Evolutionary conservation across 2,113 vertebrate species (phyloP).

Genomic region (Siniperca knerii): DNA sequence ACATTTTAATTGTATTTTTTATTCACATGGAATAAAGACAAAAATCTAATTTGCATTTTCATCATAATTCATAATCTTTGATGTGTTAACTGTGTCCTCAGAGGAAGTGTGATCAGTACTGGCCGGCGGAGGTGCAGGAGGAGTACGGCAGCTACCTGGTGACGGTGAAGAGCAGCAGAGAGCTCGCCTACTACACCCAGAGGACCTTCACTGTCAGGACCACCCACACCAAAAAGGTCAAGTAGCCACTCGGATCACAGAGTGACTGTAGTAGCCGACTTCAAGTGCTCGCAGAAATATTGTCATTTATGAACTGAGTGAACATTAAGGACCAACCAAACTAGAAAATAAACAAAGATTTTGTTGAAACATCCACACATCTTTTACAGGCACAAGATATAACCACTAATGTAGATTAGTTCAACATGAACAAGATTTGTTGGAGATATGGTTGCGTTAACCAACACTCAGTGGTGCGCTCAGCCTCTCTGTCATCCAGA

Average conservation of each 20-base stretch:
- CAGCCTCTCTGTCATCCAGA: no score
- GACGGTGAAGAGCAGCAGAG: constrained; percentile 88
- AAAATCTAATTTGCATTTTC: background rate
- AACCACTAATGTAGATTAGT: background rate
- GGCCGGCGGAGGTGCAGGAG: constrained; percentile 93
- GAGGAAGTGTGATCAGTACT: constrained; percentile 99
- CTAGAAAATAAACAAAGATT: no score
- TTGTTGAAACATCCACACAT: background rate
- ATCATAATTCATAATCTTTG: background rate
- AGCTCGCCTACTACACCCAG: constrained; percentile 92
- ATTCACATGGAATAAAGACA: background rate
- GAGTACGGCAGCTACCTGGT: constrained; percentile 93
- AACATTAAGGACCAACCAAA: background rate
- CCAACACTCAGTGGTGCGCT: no score
- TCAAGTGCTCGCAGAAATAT: background rate
- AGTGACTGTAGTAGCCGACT: background rate
- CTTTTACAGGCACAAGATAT: background rate
- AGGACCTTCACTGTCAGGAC: constrained; percentile 92
- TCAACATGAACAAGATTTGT: background rate
- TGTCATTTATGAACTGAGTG: background rate
- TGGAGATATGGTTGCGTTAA: no score
- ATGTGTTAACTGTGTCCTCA: constrained; percentile 68
- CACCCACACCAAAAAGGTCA: constrained; percentile 91
- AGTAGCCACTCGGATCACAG: background rate
- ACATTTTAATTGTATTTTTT: background rate